These are phyloP conservation scores for Heterocephalus glaber DNA, from an alignment of 2,113 vertebrate genomes.

Conservation along the genomic window DNA sequence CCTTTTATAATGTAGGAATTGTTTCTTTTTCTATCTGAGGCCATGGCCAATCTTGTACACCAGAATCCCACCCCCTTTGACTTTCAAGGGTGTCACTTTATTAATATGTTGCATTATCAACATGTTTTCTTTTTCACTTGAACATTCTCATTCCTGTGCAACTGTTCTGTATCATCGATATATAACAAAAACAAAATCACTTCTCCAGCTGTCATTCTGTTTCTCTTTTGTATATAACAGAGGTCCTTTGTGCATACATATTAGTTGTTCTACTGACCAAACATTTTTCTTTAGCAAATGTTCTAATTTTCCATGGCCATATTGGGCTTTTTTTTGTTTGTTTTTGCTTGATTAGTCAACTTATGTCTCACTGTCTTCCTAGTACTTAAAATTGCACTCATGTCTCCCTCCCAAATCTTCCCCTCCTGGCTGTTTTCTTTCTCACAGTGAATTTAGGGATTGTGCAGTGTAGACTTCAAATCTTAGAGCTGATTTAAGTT, in stretches of 20 bases:
- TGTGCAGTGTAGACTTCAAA: not conserved
- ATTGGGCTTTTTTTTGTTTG: not conserved
- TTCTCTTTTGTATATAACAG: not conserved
- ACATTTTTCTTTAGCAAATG: not conserved
- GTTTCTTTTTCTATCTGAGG: not conserved
- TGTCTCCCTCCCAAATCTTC: not conserved
- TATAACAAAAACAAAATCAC: not conserved
- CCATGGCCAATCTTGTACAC: not conserved
- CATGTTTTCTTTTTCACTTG: not conserved
- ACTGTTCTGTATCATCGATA: not conserved
- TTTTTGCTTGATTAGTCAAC: conserved; percentile 2
- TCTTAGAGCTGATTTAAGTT: not conserved
- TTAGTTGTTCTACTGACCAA: not conserved
- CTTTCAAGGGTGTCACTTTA: not conserved
- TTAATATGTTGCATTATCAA: not conserved
- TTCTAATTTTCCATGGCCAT: conserved; percentile 11
- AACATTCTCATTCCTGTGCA: not conserved
- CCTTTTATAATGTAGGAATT: not conserved
- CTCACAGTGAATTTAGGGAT: not conserved
- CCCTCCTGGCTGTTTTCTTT: not conserved
- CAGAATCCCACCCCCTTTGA: not conserved
- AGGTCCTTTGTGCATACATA: not conserved
- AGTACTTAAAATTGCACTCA: not conserved
- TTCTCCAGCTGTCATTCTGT: not conserved
- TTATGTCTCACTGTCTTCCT: conserved; percentile 20